Percentiles rank a stretch among this genome's conserved stretches.
These are phyloP conservation scores for Leptura quadrifasciata DNA, from an alignment of 2,888 invertebrate species.

Conservation along the genomic window DNA sequence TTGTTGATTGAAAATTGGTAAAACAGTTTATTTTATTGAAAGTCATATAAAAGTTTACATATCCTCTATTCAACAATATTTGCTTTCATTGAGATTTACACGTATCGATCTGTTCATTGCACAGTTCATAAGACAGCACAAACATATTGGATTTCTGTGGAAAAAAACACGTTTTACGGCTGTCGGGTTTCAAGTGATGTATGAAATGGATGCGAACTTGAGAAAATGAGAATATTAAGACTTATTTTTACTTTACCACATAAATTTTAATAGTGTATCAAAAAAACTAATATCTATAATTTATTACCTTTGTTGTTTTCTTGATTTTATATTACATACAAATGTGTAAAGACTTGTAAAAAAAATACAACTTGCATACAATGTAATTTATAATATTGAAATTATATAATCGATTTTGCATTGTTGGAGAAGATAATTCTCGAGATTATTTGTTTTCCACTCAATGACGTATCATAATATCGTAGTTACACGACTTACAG, in stretches of 20 bases:
- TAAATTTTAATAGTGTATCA: background rate
- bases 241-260: too few relatives aligned
- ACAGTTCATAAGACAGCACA: constrained; percentile 1
- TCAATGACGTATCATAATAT: too few relatives aligned
- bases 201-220: background rate
- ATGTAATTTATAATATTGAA: too few relatives aligned
- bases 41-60: background rate
- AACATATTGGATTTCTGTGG: background rate
- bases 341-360: too few relatives aligned
- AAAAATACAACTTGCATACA: too few relatives aligned
- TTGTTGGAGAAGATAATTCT: too few relatives aligned
- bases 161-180: background rate
- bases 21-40: background rate
- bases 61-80: background rate
- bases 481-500: too few relatives aligned
- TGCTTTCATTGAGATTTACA: background rate
- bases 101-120: background rate
- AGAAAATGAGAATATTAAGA: background rate
- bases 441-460: too few relatives aligned
- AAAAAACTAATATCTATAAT: background rate
- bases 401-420: too few relatives aligned
- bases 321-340: too few relatives aligned
- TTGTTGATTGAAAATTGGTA: background rate
- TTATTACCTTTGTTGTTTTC: too few relatives aligned
- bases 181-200: background rate